Evolutionary conservation across 2,113 vertebrate genomes (phyloP), one percentile per base, ranked within the genome.

Genomic region (Mystacornis crossleyi): DNA sequence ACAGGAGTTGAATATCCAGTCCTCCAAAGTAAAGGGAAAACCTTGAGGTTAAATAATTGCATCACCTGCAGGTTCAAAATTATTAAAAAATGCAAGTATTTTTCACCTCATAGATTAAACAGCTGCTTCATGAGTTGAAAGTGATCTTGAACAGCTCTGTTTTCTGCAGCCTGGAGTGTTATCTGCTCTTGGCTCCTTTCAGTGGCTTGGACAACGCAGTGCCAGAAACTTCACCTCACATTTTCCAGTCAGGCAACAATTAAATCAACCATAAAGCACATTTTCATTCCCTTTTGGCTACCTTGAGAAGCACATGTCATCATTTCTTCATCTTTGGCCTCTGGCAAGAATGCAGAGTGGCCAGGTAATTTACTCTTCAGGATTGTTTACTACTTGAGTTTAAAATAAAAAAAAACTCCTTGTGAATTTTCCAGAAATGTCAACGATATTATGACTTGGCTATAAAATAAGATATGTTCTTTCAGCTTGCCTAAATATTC

Each of bases 401-500:
- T 6, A 33, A 38, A 65, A 25, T 6, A 13, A 21, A 58, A 51
- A 48, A 57, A 34, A 24, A 0, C 10, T 2, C 7, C 33, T 16
- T 15, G 11, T 19, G 33, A 38, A 61, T 83, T 90, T 83, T 66
- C 8, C 60, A 86, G 43, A 92, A 95, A 16, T 1, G 4, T 50
- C 58, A 61, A 42, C 3, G 12, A 38, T 48, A 64, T 28, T 55
- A 58, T 25, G 7, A 54, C 21, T 75, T 62, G 13, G 33, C 31
- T 69, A 31, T 23, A 40, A 73, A 90, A 62, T 40, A 74, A 77
- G 26, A 17, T 7, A 3, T 10, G 3, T 28, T 66, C 16, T 62
- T 65, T 81, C 17, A 51, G 93, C 61, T 93, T 93, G 94, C 79
- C 87, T 96, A 92, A 93, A 82, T 42, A 81, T 43, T 73, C 36